phyloP scores from a whole-genome alignment of 2,888 invertebrate genomes.

The Lasioglossum marginatum region DNA sequence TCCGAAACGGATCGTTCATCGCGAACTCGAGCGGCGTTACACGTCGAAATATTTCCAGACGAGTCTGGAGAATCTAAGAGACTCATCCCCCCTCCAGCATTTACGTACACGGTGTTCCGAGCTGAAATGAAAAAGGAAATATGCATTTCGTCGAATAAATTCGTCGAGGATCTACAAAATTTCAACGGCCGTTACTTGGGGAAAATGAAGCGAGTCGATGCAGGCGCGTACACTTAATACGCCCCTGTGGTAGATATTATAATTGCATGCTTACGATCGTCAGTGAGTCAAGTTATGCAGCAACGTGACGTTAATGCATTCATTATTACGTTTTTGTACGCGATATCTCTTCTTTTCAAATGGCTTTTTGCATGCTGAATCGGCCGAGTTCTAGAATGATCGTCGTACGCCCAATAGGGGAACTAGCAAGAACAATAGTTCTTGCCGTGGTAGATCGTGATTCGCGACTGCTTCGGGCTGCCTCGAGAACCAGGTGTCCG shows the following conservation, averaged over 20 bases:
- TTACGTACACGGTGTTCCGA: too few species aligned
- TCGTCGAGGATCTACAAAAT: neutral
- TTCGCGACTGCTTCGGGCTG: neutral
- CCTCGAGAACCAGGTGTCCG: slow-evolving; percentile 37
- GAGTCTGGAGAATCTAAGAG: neutral
- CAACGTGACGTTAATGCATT: slow-evolving; percentile 1
- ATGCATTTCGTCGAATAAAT: neutral
- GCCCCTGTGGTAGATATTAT: neutral
- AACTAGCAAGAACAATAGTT: neutral
- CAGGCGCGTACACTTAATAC: neutral
- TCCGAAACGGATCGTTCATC: slow-evolving; percentile 62
- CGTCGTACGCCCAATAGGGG: neutral
- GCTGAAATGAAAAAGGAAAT: too few species aligned
- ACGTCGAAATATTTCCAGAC: slow-evolving; percentile 7
- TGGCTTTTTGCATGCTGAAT: neutral
- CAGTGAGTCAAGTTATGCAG: slow-evolving; percentile 23
- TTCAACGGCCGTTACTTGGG: neutral
- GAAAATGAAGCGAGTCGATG: neutral
- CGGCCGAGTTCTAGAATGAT: neutral
- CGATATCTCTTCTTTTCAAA: neutral
- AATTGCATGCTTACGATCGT: slow-evolving; percentile 1
- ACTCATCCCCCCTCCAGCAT: too few species aligned
- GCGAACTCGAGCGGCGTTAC: neutral
- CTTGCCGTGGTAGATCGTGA: neutral
- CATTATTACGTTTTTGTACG: neutral